Base-by-base conservation (phyloP, 1,140 invertebrate species). In the Vollenhovia emeryi region DNA sequence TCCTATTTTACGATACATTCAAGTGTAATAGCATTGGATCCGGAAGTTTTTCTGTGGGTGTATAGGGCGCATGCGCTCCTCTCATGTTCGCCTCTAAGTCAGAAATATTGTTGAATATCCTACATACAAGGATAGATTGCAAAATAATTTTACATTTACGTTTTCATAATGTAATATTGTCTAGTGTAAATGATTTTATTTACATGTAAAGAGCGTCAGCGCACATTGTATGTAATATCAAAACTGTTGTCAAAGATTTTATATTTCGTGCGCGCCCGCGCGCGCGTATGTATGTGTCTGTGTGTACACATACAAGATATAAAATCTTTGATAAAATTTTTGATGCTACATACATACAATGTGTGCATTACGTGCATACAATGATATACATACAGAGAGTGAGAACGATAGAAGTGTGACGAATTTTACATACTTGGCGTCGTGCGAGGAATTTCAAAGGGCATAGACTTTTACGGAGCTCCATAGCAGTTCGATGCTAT, bases 401-500 rank as follows among this genome's bases (percentile, higher is more conserved):
- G 15, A 71, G 18, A 69, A 18, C 48, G 30, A 36, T 21, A n/a
- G 11, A 80, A 71, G 11, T 21, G 24, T 50, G 27, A 30, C 1
- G 24, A 71, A 71, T 43, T 71, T 80, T 80, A 13, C 36, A 55
- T 43, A 43, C 36, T 57, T 30, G 4, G 48, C 48, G 5, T 69
- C 30, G 24, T 45, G 24, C 15, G 43, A 43, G 30, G 8, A 79
- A 33, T 80, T 80, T 69, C 64, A 80, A 71, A 71, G 64, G 57
- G 21, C 24, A 36, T 24, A 55, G 48, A 80, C 64, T 55, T 80
- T 80, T 55, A 55, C 36, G 24, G 18, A 69, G 18, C 50, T 55
- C 40, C 57, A 57, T 57, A 55, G 36, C 64, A 30, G 78, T 71
- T 80, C 64, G 36, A 50, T 30, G 24, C 78, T 71, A 43, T 80